These are phyloP conservation scores for Dinocampus coccinellae DNA, from an alignment of 2,888 invertebrate genomes.

Conservation along the genomic window DNA sequence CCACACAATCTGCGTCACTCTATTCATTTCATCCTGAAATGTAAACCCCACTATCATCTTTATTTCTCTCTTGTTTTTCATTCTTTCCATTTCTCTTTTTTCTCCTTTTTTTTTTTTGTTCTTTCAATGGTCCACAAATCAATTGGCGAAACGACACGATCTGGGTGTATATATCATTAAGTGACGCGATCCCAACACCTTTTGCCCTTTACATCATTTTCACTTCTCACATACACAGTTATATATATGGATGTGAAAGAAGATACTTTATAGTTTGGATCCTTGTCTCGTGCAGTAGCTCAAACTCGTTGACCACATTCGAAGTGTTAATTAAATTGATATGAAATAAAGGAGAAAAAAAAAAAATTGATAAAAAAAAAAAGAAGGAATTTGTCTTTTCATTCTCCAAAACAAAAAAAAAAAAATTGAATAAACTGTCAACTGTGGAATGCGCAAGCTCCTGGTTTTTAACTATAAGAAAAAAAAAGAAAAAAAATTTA, in stretches of 20 bases:
- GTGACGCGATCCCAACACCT: conserved; percentile 25
- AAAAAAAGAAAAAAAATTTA: background rate
- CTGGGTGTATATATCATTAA: conserved; percentile 28
- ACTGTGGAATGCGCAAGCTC: conserved; percentile 35
- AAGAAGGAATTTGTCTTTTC: background rate
- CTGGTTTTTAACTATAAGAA: conserved; percentile 36
- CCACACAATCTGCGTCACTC: conserved; percentile 47
- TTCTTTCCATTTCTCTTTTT: conserved; percentile 24
- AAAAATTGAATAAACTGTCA: conserved; percentile 18
- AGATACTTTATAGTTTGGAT: background rate
- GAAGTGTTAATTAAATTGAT: conserved; percentile 32
- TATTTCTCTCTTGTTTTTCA: background rate
- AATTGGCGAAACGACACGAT: conserved; percentile 52
- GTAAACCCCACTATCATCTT: conserved; percentile 17
- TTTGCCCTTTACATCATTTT: conserved; percentile 20
- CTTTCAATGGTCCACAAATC: conserved; percentile 59
- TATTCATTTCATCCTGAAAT: conserved; percentile 41
- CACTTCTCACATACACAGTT: background rate
- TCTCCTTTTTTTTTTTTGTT: background rate
- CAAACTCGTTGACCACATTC: conserved; percentile 8
- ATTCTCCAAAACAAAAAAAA: background rate
- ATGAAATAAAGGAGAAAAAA: background rate
- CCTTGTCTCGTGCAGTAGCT: conserved; percentile 25
- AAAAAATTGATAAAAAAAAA: conserved; percentile 9
- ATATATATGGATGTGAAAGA: background rate